Evolutionary conservation across 1,140 invertebrate species (phyloP).

Genomic region (Leptinotarsa undecemlineata): DNA sequence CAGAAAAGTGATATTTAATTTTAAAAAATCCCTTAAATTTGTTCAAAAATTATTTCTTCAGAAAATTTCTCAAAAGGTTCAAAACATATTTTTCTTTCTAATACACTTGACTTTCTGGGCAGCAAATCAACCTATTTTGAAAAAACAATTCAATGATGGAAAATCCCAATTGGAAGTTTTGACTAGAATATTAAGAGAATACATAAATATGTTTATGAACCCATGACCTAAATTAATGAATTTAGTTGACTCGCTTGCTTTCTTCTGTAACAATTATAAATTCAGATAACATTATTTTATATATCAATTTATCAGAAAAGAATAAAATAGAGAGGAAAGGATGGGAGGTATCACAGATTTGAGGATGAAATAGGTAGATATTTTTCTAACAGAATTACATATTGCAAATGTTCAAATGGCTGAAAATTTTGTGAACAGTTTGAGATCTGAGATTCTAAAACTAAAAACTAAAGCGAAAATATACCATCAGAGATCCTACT

Average conservation of each 20-base stretch:
- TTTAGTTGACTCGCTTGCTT: not conserved
- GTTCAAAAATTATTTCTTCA: no score
- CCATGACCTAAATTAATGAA: not conserved
- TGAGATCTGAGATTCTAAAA: constrained; percentile 49
- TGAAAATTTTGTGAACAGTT: constrained; percentile 37
- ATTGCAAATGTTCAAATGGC: constrained; percentile 35
- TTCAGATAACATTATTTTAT: not conserved
- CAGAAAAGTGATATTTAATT: no score
- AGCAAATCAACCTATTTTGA: no score
- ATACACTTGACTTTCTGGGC: no score
- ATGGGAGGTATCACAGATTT: constrained; percentile 49
- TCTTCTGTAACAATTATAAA: not conserved
- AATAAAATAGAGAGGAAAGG: constrained; percentile 16
- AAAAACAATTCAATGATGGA: no score
- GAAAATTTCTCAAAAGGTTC: no score
- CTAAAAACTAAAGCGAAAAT: constrained; percentile 37
- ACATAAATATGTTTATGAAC: no score
- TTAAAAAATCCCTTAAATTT: no score
- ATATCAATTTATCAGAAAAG: constrained; percentile 5
- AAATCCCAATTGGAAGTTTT: no score
- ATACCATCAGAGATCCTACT: constrained; percentile 44
- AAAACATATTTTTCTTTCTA: no score
- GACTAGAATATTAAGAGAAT: no score
- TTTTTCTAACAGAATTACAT: constrained; percentile 36
- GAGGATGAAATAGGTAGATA: constrained; percentile 40